A percentile compares a stretch with the other conserved stretches of the same genome.
Conservation (phyloP, 2,888 invertebrate genomes). For the Aphodius sticticus region DNA sequence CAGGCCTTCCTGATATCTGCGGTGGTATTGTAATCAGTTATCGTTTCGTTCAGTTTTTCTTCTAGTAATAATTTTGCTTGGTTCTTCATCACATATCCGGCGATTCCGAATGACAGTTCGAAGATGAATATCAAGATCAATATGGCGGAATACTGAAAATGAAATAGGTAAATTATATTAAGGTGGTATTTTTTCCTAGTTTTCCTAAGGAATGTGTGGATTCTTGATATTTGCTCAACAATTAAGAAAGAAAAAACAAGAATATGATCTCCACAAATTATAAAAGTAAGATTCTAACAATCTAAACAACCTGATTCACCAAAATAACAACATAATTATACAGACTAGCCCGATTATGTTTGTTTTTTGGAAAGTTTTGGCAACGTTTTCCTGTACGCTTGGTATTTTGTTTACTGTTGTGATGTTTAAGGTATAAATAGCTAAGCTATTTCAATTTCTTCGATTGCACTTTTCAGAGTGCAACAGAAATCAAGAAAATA, state of each 20-base stretch:
- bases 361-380: background rate
- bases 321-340: background rate
- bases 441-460: background rate
- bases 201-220: too few species aligned
- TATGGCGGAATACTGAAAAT: conserved; percentile 74
- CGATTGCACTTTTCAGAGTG: background rate
- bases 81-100: conserved; percentile 77
- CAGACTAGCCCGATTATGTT: background rate
- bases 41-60: conserved; percentile 71
- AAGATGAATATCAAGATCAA: conserved; percentile 81
- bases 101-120: conserved; percentile 83
- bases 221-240: too few species aligned
- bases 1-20: conserved; percentile 72
- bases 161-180: conserved; percentile 9
- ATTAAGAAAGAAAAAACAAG: too few species aligned
- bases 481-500: too few species aligned
- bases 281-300: background rate
- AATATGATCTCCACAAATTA: too few species aligned
- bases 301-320: background rate
- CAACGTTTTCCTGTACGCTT: background rate
- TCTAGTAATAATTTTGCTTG: conserved; percentile 72
- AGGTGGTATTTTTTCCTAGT: background rate
- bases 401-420: background rate
- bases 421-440: background rate
- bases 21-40: conserved; percentile 65